Conservation (phyloP, 2,888 invertebrate species). For the Chrysolina oricalcia region DNA sequence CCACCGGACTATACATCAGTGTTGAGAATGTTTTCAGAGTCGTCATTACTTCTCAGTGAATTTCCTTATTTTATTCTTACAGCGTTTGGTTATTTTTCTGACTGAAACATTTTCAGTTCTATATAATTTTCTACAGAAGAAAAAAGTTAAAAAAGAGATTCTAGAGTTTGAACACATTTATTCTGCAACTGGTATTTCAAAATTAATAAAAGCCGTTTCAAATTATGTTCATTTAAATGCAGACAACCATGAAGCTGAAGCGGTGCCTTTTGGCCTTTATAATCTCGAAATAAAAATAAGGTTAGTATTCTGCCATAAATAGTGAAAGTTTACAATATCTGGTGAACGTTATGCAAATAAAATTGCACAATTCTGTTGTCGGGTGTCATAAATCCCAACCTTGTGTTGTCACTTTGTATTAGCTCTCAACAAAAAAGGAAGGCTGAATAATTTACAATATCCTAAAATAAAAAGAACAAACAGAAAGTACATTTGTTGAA, state of each 20-base stretch:
- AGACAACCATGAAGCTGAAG: background rate
- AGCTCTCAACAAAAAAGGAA: background rate
- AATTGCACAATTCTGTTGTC: constrained; percentile 1
- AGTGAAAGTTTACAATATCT: constrained; percentile 7
- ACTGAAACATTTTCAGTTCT: too few species aligned
- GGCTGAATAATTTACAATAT: background rate
- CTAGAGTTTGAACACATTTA: too few species aligned
- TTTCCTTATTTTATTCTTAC: too few species aligned
- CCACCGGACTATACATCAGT: too few species aligned
- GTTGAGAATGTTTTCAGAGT: too few species aligned
- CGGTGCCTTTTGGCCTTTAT: background rate
- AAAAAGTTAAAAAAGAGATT: too few species aligned
- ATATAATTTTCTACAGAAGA: too few species aligned
- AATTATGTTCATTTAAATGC: too few species aligned
- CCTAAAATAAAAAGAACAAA: background rate
- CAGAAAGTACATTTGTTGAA: background rate
- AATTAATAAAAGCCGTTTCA: too few species aligned
- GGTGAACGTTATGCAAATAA: constrained; percentile 4
- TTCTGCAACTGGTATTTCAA: too few species aligned
- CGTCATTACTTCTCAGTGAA: too few species aligned
- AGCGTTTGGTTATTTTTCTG: too few species aligned
- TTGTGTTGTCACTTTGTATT: background rate
- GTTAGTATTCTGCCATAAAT: constrained; percentile 8
- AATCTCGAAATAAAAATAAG: background rate
- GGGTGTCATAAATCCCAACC: constrained; percentile 6